A percentile compares a stretch with the other conserved stretches of the same genome.
phyloP scores from a whole-genome alignment of 2,113 vertebrate genomes.

The Puntigrus tetrazona region DNA sequence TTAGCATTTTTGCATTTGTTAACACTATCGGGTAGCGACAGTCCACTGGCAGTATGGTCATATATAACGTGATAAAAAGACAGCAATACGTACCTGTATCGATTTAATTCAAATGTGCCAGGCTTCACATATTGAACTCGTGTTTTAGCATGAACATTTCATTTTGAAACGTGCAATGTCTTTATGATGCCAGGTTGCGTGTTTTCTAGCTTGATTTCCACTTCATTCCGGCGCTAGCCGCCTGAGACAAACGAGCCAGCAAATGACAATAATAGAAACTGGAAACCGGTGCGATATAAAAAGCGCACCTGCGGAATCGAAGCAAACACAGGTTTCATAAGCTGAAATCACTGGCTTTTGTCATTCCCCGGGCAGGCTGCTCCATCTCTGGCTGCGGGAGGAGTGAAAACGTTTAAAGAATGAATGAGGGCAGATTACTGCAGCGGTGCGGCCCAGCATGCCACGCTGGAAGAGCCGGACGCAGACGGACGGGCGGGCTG shows the following conservation, averaged over 20 bases:
- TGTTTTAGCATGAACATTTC: too few relatives aligned
- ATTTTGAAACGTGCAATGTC: too few relatives aligned
- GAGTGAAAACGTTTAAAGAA: neutral
- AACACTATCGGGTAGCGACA: too few relatives aligned
- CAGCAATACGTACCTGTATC: too few relatives aligned
- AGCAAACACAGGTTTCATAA: slow-evolving; percentile 19
- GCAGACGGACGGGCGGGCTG: neutral
- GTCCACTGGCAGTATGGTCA: too few relatives aligned
- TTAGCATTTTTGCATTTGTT: too few relatives aligned
- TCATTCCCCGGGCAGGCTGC: slow-evolving; percentile 27
- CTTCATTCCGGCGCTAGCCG: neutral
- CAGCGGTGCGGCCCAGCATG: slow-evolving; percentile 7
- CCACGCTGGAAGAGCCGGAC: slow-evolving; percentile 1
- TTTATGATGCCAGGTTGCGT: too few relatives aligned
- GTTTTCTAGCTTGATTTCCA: too few relatives aligned
- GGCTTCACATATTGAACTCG: too few relatives aligned
- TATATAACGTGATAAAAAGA: too few relatives aligned
- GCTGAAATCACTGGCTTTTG: slow-evolving; percentile 37
- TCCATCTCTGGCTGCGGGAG: neutral
- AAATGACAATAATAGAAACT: neutral
- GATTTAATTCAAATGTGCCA: too few relatives aligned
- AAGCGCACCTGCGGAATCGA: neutral
- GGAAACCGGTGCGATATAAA: slow-evolving; percentile 4
- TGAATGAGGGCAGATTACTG: slow-evolving; percentile 35
- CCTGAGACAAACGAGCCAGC: slow-evolving; percentile 18